Percentiles rank a stretch among this genome's conserved stretches.
phyloP scores from a whole-genome alignment of 1,140 invertebrate genomes.

The Drosophila truncata region DNA sequence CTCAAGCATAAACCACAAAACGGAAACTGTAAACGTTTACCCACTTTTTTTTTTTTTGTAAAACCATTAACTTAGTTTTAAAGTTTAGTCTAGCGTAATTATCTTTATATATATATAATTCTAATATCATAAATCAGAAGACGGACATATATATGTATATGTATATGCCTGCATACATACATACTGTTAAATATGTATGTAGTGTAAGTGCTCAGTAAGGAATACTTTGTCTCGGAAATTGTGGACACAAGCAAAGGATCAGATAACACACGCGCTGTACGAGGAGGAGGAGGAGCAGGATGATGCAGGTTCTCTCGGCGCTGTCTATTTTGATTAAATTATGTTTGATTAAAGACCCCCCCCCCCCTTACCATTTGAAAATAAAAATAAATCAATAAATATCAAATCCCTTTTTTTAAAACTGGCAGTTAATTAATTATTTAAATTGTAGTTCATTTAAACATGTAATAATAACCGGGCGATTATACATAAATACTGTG shows the following conservation, averaged over 20 bases:
- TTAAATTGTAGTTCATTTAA: conserved; percentile 54
- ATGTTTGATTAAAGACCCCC: not conserved
- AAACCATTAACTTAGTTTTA: conserved; percentile 75
- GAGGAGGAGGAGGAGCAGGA: not conserved
- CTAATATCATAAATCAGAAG: conserved; percentile 23
- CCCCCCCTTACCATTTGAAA: no score
- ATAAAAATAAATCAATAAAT: conserved; percentile 4
- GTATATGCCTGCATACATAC: conserved; percentile 18
- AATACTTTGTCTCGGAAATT: not conserved
- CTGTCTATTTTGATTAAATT: not conserved
- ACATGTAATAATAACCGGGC: conserved; percentile 35
- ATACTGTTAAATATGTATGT: conserved; percentile 33
- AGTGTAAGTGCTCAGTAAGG: conserved; percentile 7
- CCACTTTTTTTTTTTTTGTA: conserved; percentile 60
- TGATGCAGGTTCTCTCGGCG: not conserved
- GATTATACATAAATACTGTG: not conserved
- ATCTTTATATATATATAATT: conserved; percentile 10
- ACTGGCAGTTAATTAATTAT: conserved; percentile 36
- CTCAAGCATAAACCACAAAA: conserved; percentile 11
- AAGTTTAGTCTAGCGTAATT: conserved; percentile 74
- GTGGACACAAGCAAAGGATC: not conserved
- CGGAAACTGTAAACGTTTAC: conserved; percentile 15
- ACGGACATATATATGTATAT: conserved; percentile 20
- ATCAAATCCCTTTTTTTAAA: conserved; percentile 43
- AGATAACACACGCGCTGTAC: not conserved